These are phyloP conservation scores for Pempheris klunzingeri DNA, from an alignment of 2,797 vertebrate genomes.

Conservation along the genomic window DNA sequence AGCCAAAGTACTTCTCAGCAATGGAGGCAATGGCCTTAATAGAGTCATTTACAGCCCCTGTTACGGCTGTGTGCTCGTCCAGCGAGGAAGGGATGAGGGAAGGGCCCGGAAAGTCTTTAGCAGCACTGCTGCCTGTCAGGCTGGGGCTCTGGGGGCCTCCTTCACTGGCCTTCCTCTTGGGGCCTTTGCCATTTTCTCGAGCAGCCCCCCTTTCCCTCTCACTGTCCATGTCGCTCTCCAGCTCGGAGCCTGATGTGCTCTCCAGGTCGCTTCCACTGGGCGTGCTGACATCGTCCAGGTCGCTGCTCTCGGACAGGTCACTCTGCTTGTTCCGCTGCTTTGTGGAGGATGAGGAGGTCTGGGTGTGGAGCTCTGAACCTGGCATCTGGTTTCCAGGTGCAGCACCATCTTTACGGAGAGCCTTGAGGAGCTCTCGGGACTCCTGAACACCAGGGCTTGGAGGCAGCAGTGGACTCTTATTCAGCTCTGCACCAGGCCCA, in stretches of 20 bases:
- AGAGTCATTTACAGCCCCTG: conserved; percentile 99
- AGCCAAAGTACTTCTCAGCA: conserved; percentile 99
- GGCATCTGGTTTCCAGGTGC: conserved; percentile 87
- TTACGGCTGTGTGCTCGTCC: conserved; percentile 97
- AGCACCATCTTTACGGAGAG: conserved; percentile 90
- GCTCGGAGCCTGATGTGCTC: conserved; percentile 98
- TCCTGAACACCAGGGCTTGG: conserved; percentile 92
- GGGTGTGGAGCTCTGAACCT: conserved; percentile 87
- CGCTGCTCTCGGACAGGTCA: conserved; percentile 98
- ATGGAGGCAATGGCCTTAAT: conserved; percentile 99
- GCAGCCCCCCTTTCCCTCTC: conserved; percentile 94
- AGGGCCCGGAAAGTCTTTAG: conserved; percentile 93
- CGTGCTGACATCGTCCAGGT: conserved; percentile 97
- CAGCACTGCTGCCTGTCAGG: conserved; percentile 87
- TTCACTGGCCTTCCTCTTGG: conserved; percentile 90
- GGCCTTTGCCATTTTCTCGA: conserved; percentile 95
- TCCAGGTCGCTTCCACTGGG: conserved; percentile 98
- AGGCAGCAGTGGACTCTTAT: conserved; percentile 93
- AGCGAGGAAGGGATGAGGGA: conserved; percentile 92
- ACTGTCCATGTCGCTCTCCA: conserved; percentile 98
- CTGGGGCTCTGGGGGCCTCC: conserved; percentile 88
- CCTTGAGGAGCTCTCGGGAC: conserved; percentile 95
- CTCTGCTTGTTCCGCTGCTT: conserved; percentile 95
- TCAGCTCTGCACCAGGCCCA: conserved; percentile 77
- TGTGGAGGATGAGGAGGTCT: conserved; percentile 86